These are phyloP conservation scores for Tachina fera DNA, from an alignment of 2,888 invertebrate species.

Conservation along the genomic window DNA sequence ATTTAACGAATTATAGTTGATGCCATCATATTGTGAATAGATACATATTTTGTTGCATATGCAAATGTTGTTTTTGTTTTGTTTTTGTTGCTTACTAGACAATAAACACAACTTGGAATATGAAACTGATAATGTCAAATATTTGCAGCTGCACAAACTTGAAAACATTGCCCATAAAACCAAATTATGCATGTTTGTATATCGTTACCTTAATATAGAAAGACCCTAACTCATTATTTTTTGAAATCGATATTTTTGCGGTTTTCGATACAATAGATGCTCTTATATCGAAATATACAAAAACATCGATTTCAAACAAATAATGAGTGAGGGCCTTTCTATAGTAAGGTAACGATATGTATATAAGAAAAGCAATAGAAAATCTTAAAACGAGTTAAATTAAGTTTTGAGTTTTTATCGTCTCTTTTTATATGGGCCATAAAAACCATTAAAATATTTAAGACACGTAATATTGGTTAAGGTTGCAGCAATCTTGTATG, in stretches of 20 bases:
- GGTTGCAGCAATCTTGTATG: neutral
- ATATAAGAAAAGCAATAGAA: neutral
- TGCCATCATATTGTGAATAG: neutral
- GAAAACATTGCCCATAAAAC: slow-evolving; percentile 57
- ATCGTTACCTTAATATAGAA: no score
- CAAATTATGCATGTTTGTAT: neutral
- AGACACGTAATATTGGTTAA: slow-evolving; percentile 1
- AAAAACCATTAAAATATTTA: slow-evolving; percentile 20
- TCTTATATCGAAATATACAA: no score
- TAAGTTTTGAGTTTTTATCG: slow-evolving; percentile 8
- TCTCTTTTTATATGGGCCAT: slow-evolving; percentile 44
- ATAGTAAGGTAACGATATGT: neutral
- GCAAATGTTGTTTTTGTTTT: slow-evolving; percentile 33
- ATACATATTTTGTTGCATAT: slow-evolving; percentile 14
- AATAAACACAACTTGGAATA: slow-evolving; percentile 28
- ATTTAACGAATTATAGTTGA: slow-evolving; percentile 35
- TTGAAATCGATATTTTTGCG: no score
- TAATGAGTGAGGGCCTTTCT: no score
- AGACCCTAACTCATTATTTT: no score
- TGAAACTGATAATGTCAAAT: slow-evolving; percentile 65
- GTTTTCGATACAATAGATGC: no score
- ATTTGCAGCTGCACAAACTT: slow-evolving; percentile 69
- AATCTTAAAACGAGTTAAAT: neutral
- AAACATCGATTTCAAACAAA: no score
- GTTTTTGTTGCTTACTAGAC: slow-evolving; percentile 29